These are phyloP conservation scores for Coecobrya sp. DNA, from an alignment of 2,888 invertebrate species.

Conservation along the genomic window DNA sequence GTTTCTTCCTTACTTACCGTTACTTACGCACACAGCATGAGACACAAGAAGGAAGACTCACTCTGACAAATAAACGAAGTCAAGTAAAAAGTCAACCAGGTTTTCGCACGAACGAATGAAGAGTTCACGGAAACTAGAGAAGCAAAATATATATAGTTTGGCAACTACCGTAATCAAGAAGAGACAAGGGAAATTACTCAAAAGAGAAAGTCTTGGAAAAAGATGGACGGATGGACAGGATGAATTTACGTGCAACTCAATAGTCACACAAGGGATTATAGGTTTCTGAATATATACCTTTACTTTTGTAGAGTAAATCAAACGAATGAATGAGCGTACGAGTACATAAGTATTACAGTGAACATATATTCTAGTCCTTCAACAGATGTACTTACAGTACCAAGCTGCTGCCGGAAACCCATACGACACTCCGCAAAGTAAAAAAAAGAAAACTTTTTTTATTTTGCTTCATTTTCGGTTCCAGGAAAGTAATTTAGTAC, in stretches of 20 bases:
- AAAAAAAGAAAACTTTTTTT: conserved; percentile 29
- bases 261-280: not conserved
- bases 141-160: conserved; percentile 54
- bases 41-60: conserved; percentile 59
- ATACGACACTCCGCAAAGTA: too few species aligned
- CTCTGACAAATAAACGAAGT: conserved; percentile 60
- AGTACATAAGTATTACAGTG: too few species aligned
- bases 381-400: not conserved
- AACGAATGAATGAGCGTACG: too few species aligned
- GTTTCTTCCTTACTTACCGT: conserved; percentile 28
- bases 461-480: conserved; percentile 27
- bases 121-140: conserved; percentile 53
- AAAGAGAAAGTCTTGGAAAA: conserved; percentile 68
- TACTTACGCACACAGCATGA: conserved; percentile 63
- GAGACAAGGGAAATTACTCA: conserved; percentile 81
- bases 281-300: not conserved
- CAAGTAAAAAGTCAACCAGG: conserved; percentile 80
- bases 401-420: too few species aligned
- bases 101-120: conserved; percentile 74
- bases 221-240: conserved; percentile 59
- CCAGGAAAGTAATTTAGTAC: conserved; percentile 55
- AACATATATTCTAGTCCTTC: too few species aligned
- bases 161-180: conserved; percentile 67
- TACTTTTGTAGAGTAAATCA: not conserved
- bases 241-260: conserved; percentile 62